phyloP scores from a whole-genome alignment of 1,140 invertebrate genomes.

The Spodoptera frugiperda region DNA sequence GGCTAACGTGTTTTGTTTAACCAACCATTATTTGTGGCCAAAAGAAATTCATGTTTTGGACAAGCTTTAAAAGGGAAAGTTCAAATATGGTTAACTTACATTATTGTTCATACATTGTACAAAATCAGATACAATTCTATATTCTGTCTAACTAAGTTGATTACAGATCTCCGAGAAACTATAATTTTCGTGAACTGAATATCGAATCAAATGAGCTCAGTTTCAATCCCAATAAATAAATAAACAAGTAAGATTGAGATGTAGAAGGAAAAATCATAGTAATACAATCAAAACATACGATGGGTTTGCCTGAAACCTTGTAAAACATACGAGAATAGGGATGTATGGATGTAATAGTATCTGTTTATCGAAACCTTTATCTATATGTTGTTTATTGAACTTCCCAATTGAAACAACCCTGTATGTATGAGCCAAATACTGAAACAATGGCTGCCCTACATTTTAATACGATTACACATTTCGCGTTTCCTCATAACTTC shows the following conservation, averaged over 20 bases:
- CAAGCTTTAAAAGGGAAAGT: not conserved
- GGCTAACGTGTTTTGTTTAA: constrained; percentile 24
- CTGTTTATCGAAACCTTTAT: constrained; percentile 4
- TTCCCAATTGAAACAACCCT: constrained; percentile 12
- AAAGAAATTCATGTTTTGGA: constrained; percentile 3
- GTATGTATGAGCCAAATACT: not conserved
- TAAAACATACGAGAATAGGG: not conserved
- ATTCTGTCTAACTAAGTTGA: not conserved
- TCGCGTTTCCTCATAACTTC: not conserved
- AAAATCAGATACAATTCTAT: not conserved
- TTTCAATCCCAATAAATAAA: not conserved
- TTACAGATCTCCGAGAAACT: not conserved
- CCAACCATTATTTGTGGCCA: constrained; percentile 3
- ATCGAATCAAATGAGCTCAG: constrained; percentile 3
- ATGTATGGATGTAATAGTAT: not conserved
- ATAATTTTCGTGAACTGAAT: not conserved
- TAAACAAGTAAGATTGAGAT: not conserved
- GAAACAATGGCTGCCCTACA: constrained; percentile 3
- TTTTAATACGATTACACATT: constrained; percentile 22
- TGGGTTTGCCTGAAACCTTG: not conserved
- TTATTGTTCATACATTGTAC: not conserved
- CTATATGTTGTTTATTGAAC: constrained; percentile 21
- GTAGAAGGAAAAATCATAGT: not conserved
- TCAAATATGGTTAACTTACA: not conserved
- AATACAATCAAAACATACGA: constrained; percentile 6